A percentile compares a stretch with the other conserved stretches of the same genome.
Conservation (phyloP, 2,888 invertebrate species). For the Megalurothrips usitatus region DNA sequence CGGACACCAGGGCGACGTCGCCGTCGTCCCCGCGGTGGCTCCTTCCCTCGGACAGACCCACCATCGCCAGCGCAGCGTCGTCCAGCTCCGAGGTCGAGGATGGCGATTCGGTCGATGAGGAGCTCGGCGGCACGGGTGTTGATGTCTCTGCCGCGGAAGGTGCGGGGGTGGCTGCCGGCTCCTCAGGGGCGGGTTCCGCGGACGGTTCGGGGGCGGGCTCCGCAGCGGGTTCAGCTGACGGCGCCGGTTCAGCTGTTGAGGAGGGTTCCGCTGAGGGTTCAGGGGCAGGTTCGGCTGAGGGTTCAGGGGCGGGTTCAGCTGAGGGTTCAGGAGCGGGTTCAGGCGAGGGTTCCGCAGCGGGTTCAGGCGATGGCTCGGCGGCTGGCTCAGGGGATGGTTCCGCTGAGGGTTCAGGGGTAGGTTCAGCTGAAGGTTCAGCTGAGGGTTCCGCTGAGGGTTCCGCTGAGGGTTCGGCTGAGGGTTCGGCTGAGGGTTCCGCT, state of each 20-base stretch:
- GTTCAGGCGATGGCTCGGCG: slow-evolving; percentile 35
- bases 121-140: not conserved
- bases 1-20: not conserved
- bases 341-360: slow-evolving; percentile 35
- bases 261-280: not conserved
- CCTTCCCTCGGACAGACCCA: not conserved
- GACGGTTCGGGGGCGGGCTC: not conserved
- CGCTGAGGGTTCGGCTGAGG: not conserved
- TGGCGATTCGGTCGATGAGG: not conserved
- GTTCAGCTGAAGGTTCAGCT: slow-evolving; percentile 42
- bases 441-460: slow-evolving; percentile 30
- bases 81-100: not conserved
- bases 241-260: slow-evolving; percentile 29
- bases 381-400: slow-evolving; percentile 41
- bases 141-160: not conserved
- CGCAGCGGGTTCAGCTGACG: slow-evolving; percentile 31
- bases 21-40: slow-evolving; percentile 27
- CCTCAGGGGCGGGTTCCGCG: not conserved
- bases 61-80: not conserved
- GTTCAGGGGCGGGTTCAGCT: slow-evolving; percentile 16
- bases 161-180: not conserved
- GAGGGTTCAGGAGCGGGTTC: slow-evolving; percentile 31
- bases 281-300: slow-evolving; percentile 8
- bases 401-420: slow-evolving; percentile 38
- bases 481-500: slow-evolving; percentile 22